A percentile compares a stretch with the other conserved stretches of the same genome.
Evolutionary conservation across 2,888 invertebrate genomes (phyloP).

Genomic region (Amorpha juglandis): DNA sequence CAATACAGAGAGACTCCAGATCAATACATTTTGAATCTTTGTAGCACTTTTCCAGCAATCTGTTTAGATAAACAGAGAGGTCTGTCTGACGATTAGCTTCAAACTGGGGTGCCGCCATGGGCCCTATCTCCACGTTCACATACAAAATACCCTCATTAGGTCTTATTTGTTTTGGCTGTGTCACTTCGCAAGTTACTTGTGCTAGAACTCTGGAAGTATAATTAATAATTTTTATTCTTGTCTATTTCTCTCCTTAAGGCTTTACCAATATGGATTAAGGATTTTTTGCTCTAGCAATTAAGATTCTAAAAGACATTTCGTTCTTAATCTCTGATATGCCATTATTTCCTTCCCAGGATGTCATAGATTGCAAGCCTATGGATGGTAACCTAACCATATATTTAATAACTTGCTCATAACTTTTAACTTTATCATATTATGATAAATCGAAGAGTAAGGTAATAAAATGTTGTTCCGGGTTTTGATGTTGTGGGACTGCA

Average conservation of each 20-base stretch:
- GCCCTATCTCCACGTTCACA: constrained; percentile 94
- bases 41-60: constrained; percentile 93
- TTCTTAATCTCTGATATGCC: too few relatives aligned
- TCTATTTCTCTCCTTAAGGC: too few relatives aligned
- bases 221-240: neutral
- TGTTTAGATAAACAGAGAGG: constrained; percentile 88
- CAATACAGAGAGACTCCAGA: constrained; percentile 97
- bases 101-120: constrained; percentile 93
- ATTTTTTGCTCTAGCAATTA: too few relatives aligned
- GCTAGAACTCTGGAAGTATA: constrained; percentile 88
- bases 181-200: constrained; percentile 94
- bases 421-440: too few relatives aligned
- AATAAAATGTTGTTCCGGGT: too few relatives aligned
- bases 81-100: constrained; percentile 91
- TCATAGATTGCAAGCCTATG: too few relatives aligned
- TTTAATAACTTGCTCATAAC: too few relatives aligned
- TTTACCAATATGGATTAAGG: neutral
- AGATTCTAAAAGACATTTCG: too few relatives aligned
- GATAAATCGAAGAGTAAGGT: too few relatives aligned
- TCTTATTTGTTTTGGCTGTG: constrained; percentile 91
- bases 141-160: constrained; percentile 95
- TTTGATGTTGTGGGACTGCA: too few relatives aligned
- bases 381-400: too few relatives aligned
- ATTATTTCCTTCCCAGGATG: too few relatives aligned
- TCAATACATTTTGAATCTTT: constrained; percentile 96